Base-by-base conservation (phyloP, 2,113 vertebrate genomes). In the Phasianus colchicus region DNA sequence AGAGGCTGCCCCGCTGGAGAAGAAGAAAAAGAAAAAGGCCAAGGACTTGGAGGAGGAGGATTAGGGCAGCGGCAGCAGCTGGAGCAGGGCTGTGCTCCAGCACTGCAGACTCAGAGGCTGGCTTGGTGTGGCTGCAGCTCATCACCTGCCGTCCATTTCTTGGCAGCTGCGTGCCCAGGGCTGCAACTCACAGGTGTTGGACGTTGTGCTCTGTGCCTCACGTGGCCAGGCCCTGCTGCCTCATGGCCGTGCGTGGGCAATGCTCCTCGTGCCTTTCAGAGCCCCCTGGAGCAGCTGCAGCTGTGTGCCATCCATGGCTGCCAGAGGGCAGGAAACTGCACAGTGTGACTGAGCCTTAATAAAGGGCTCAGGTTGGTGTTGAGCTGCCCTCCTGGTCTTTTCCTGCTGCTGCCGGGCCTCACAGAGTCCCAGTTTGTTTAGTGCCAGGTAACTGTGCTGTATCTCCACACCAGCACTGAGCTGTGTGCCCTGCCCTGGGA, bases 1-100 rank as follows among this genome's bases (percentile, higher is more conserved):
- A 0, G 13, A 12, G 36, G 45, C 22, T 0, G 66, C 71, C 0
- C 16, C 25, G 0, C 42, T 80, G 22, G 60, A 91, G 30, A 63
- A 94, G 36, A 84, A 86, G n/a, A 95, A 86, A 32, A 96, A 94
- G 95, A 93, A 94, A 87, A 96, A 92, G 50, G 69, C 76, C 1
- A 83, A 1, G 54, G 96, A 93, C 34, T 36, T n/a, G 0, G 67
- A 95, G 61, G 94, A 96, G 65, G 92, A 96, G 65, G 92, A 95
- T 47, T 97, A 95, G 30, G 24, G 47, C 45, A 25, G 38, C 38
- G 38, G 38, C 9, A 38, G 12, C 21, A 13, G 66, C 54, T 15
- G 58, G 42, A 27, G 65, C 17, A 0, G 0, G n/a, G 21, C 50
- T 1, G 8, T 2, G 58, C 48, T 25, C 47, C 34, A 12, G 52